Percentiles rank a stretch among this genome's conserved stretches.
These are phyloP conservation scores for Chrysolina americana DNA, from an alignment of 2,888 invertebrate species.

Conservation along the genomic window DNA sequence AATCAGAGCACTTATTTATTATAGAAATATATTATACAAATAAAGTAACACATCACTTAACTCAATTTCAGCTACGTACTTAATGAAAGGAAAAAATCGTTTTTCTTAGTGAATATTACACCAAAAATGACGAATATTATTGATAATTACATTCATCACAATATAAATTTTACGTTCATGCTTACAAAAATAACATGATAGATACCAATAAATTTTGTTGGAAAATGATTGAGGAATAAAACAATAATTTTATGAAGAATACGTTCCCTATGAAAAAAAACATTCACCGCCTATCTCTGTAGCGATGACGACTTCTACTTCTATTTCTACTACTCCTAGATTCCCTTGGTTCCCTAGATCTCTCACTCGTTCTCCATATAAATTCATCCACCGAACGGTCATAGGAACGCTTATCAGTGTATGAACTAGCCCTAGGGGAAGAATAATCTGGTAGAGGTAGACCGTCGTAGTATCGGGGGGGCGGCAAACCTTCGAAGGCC, in stretches of 20 bases:
- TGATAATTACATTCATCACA: conserved; percentile 23
- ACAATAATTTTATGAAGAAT: conserved; percentile 15
- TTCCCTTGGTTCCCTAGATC: conserved; percentile 59
- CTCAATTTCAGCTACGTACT: conserved; percentile 44
- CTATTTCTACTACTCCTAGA: conserved; percentile 61
- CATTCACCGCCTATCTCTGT: conserved; percentile 70
- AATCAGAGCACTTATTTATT: conserved; percentile 51
- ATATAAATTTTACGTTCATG: conserved; percentile 31
- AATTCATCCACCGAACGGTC: conserved; percentile 93
- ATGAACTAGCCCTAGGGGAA: conserved; percentile 70
- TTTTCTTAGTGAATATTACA: conserved; percentile 45
- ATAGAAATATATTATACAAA: conserved; percentile 57
- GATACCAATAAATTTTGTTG: conserved; percentile 32
- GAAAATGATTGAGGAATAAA: conserved; percentile 29
- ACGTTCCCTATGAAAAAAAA: conserved; percentile 33
- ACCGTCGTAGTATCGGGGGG: conserved; percentile 87
- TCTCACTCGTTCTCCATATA: conserved; percentile 81
- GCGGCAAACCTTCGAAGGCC: conserved; percentile 61
- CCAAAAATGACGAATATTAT: conserved; percentile 31
- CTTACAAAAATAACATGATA: conserved; percentile 25
- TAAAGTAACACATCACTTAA: conserved; percentile 49
- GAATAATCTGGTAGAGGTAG: conserved; percentile 85
- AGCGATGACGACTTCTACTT: conserved; percentile 67
- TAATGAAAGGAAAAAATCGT: conserved; percentile 4
- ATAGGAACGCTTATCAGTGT: conserved; percentile 79